Evolutionary conservation across 1,140 invertebrate species (phyloP).

Genomic region (Charaxes varanes): DNA sequence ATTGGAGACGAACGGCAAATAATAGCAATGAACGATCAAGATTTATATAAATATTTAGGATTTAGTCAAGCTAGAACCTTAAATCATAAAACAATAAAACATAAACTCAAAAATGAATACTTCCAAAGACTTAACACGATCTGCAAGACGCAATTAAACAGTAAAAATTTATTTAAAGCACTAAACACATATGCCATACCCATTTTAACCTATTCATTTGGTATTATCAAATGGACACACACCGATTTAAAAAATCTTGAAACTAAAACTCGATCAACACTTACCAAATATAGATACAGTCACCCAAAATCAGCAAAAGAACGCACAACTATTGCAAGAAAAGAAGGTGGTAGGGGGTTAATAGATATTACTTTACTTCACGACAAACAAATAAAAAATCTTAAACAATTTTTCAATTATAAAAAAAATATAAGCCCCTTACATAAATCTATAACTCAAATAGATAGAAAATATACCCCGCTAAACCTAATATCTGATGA

Average conservation of each 20-base stretch:
- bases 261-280: constrained; percentile 15
- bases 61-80: constrained; percentile 16
- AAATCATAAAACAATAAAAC: constrained; percentile 20
- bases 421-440: constrained; percentile 6
- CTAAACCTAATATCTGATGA: constrained; percentile 11
- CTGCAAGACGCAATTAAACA: constrained; percentile 13
- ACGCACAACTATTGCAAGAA: constrained; percentile 3
- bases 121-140: constrained; percentile 12
- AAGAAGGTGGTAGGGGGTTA: constrained; percentile 12
- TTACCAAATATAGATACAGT: not conserved
- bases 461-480: constrained; percentile 17
- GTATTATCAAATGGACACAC: constrained; percentile 27
- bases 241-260: constrained; percentile 20
- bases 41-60: constrained; percentile 32
- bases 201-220: constrained; percentile 26
- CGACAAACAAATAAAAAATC: constrained; percentile 7
- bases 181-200: constrained; percentile 31
- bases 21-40: constrained; percentile 13
- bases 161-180: constrained; percentile 21
- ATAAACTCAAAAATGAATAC: constrained; percentile 15
- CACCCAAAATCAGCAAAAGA: not conserved
- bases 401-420: constrained; percentile 8
- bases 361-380: constrained; percentile 6
- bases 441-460: constrained; percentile 11
- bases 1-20: constrained; percentile 10